Percentiles rank a stretch among this genome's conserved stretches.
Conservation (phyloP, 2,888 invertebrate species). For the Arge pagana region DNA sequence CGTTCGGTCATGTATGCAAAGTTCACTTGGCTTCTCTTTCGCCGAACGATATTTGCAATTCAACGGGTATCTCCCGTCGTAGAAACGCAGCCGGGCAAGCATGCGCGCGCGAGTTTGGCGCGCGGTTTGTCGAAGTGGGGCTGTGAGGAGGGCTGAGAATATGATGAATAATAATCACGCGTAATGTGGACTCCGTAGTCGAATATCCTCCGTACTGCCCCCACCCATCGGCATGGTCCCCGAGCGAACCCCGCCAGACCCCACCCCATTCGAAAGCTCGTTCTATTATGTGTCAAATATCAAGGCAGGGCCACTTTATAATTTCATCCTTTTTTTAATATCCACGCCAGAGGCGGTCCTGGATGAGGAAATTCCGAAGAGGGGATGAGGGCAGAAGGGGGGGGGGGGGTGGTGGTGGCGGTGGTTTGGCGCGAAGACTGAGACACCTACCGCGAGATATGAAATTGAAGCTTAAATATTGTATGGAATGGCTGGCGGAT, state of each 20-base stretch:
- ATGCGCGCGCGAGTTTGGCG: constrained; percentile 19
- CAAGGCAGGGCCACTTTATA: constrained; percentile 42
- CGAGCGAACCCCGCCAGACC: too few species aligned
- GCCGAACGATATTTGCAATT: constrained; percentile 44
- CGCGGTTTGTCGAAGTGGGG: constrained; percentile 8
- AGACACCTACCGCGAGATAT: constrained; percentile 45
- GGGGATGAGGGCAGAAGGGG: constrained; percentile 4
- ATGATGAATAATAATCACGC: constrained; percentile 55
- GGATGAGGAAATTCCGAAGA: constrained; percentile 21
- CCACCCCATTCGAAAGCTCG: constrained; percentile 27
- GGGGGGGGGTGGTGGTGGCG: too few species aligned
- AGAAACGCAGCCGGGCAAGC: constrained; percentile 24
- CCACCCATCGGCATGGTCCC: constrained; percentile 15
- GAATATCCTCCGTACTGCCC: too few species aligned
- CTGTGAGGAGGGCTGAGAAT: constrained; percentile 37
- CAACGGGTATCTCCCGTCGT: constrained; percentile 35
- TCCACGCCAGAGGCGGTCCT: constrained; percentile 29
- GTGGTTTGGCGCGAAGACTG: too few species aligned
- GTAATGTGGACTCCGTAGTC: constrained; percentile 36
- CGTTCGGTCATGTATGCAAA: constrained; percentile 25
- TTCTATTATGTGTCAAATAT: constrained; percentile 48
- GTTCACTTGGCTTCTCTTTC: constrained; percentile 28
- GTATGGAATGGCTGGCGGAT: constrained; percentile 48
- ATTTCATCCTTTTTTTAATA: constrained; percentile 50
- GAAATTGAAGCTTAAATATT: constrained; percentile 58